Conservation (phyloP, 1,140 invertebrate species). For the Zaprionus africanus region DNA sequence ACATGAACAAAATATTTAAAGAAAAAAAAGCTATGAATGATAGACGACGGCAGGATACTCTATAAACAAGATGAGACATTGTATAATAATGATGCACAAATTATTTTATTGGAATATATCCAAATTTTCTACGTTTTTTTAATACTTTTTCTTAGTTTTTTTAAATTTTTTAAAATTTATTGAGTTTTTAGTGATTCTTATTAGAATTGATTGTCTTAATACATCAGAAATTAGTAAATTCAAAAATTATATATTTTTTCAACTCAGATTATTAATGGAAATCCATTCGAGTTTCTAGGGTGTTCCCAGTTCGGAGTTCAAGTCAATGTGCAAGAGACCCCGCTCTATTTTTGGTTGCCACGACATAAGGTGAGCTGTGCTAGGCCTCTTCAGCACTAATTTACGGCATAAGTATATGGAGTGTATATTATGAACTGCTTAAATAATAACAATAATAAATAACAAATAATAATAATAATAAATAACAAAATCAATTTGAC, state of each 20-base stretch:
- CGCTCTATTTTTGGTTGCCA: background rate
- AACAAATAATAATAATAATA: background rate
- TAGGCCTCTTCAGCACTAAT: background rate
- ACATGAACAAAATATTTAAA: conserved; percentile 12
- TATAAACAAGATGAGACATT: background rate
- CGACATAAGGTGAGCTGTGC: background rate
- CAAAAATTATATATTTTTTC: background rate
- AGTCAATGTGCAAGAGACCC: background rate
- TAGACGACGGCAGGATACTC: background rate
- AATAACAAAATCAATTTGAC: background rate
- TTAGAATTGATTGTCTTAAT: background rate
- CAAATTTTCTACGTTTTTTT: too few relatives aligned
- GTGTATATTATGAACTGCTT: background rate
- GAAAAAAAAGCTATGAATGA: background rate
- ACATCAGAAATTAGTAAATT: background rate
- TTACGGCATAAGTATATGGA: background rate
- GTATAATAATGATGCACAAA: too few relatives aligned
- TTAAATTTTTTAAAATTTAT: too few relatives aligned
- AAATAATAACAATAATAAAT: background rate
- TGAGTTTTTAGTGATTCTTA: background rate
- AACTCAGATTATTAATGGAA: background rate
- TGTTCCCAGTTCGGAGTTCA: background rate
- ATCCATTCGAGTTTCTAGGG: background rate
- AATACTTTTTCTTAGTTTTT: too few relatives aligned
- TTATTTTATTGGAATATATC: too few relatives aligned